Evolutionary conservation across 2,797 vertebrate genomes (phyloP).

Genomic region (Rhinogobio ventralis): DNA sequence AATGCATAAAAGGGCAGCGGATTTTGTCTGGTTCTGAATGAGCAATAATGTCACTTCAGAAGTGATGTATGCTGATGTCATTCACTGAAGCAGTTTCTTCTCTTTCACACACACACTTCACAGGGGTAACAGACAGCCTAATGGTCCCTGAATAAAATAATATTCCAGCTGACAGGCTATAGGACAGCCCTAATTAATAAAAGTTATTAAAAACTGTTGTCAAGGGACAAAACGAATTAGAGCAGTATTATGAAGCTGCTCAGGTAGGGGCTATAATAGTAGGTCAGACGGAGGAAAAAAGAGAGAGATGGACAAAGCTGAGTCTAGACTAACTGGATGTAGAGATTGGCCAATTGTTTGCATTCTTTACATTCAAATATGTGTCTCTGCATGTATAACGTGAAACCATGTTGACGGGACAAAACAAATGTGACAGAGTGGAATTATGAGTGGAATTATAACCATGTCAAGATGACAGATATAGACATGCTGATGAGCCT

Average conservation of each 20-base stretch:
- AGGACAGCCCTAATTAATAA: constrained; percentile 75
- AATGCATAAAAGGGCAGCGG: neutral
- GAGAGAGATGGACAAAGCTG: constrained; percentile 30
- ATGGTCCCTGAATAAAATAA: constrained; percentile 66
- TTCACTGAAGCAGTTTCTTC: constrained; percentile 36
- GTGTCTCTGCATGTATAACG: neutral
- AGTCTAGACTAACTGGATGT: constrained; percentile 16
- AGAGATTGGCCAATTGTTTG: neutral
- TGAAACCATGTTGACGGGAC: constrained; percentile 10
- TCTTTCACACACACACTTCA: constrained; percentile 39
- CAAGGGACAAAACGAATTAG: constrained; percentile 63
- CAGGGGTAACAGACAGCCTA: constrained; percentile 58
- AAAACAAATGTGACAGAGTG: constrained; percentile 34
- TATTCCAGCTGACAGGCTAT: constrained; percentile 60
- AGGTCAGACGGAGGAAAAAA: constrained; percentile 40
- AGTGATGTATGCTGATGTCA: constrained; percentile 41
- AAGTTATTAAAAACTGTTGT: constrained; percentile 68
- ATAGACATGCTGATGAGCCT: constrained; percentile 29
- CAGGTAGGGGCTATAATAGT: constrained; percentile 54
- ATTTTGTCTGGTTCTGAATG: constrained; percentile 13
- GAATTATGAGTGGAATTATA: constrained; percentile 44
- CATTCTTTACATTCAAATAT: neutral
- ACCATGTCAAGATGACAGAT: constrained; percentile 49
- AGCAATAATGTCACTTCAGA: constrained; percentile 32
- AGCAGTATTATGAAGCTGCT: constrained; percentile 61